Conservation (phyloP, 2,113 vertebrate genomes). For the Petrocephalus microphthalmus region DNA sequence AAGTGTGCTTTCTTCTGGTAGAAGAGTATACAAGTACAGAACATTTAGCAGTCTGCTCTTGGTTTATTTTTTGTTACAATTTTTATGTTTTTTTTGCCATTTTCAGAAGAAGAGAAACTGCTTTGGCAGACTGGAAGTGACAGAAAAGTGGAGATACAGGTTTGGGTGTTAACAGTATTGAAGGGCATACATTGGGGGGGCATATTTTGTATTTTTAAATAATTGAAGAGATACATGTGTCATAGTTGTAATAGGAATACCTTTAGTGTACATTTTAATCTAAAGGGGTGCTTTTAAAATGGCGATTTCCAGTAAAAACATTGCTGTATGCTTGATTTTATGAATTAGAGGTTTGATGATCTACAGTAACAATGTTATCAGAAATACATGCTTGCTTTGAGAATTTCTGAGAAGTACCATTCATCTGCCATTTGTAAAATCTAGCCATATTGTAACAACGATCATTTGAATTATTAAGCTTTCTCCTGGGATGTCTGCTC, state of each 20-base stretch:
- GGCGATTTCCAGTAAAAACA: too few relatives aligned
- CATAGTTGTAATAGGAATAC: neutral
- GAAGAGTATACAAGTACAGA: neutral
- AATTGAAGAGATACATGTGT: neutral
- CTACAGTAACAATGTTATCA: neutral
- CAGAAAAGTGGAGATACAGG: neutral
- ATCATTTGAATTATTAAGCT: neutral
- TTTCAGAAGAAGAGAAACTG: neutral
- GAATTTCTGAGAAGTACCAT: neutral
- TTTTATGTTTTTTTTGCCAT: neutral
- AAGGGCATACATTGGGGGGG: neutral
- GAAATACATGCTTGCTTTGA: neutral
- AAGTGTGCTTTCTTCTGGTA: neutral
- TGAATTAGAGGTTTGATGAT: neutral
- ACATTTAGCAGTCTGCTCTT: neutral
- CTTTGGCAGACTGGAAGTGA: neutral
- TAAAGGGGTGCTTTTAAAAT: neutral
- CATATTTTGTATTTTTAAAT: neutral
- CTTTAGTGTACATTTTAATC: neutral
- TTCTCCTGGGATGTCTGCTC: neutral
- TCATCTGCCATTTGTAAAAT: neutral
- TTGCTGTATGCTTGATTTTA: too few relatives aligned
- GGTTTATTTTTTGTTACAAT: neutral
- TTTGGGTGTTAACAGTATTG: neutral
- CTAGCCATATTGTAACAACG: neutral